Evolutionary conservation across 2,797 vertebrate species (phyloP).

Genomic region (Crocodylus rhombifer): DNA sequence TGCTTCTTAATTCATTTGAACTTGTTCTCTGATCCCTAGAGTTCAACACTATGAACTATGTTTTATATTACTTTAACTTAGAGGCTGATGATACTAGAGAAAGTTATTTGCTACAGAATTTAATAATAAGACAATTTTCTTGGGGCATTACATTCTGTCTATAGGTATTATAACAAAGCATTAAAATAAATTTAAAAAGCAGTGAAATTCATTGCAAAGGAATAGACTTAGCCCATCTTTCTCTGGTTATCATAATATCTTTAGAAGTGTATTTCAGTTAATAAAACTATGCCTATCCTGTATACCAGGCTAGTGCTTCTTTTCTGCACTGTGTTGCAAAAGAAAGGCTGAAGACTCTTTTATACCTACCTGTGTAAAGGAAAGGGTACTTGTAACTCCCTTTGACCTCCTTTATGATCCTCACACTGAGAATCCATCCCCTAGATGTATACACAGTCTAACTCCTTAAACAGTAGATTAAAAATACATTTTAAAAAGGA

Average conservation of each 20-base stretch:
- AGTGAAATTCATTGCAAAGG: neutral
- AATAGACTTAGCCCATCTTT: neutral
- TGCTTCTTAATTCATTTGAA: neutral
- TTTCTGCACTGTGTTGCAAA: neutral
- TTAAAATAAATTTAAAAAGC: neutral
- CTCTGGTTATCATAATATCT: neutral
- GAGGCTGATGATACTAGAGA: neutral
- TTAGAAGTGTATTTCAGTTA: neutral
- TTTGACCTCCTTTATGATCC: neutral
- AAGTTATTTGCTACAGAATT: neutral
- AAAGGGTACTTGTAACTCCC: neutral
- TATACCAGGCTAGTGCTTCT: neutral
- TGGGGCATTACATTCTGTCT: neutral
- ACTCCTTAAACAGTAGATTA: neutral
- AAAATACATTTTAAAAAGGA: neutral
- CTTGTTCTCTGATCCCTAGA: neutral
- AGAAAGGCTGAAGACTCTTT: neutral
- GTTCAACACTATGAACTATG: neutral
- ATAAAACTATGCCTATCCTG: neutral
- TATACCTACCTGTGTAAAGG: too few species aligned
- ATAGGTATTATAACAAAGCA: fast-evolving
- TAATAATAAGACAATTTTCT: neutral
- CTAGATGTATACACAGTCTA: neutral
- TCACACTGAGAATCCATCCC: neutral
- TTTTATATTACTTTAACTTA: neutral